These are phyloP conservation scores for Siderastrea radians DNA, from an alignment of 92 coral and sea anemone species.

Conservation along the genomic window DNA sequence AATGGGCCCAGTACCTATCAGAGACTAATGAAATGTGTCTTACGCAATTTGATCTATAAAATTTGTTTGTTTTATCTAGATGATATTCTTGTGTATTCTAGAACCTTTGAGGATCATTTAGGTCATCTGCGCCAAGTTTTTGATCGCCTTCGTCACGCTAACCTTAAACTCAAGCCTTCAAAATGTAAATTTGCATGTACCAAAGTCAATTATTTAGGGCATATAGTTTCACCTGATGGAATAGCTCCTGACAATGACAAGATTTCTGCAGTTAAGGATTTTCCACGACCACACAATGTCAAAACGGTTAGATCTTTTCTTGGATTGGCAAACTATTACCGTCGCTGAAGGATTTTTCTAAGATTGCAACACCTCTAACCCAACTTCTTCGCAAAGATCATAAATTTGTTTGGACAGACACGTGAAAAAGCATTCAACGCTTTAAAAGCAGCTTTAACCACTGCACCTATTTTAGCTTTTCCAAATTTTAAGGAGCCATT, in stretches of 20 bases:
- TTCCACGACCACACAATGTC: constrained; percentile 52
- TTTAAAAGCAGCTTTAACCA: constrained; percentile 35
- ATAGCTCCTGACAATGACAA: constrained; percentile 69
- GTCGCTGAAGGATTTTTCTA: constrained; percentile 54
- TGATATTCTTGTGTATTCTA: constrained; percentile 8
- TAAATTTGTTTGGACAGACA: constrained; percentile 53
- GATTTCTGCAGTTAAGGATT: constrained; percentile 51
- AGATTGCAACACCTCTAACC: constrained; percentile 66
- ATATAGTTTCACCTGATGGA: constrained; percentile 52
- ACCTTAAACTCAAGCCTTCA: too few relatives aligned
- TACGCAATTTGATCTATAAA: constrained; percentile 36
- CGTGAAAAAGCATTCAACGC: constrained; percentile 52
- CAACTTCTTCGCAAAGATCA: constrained; percentile 52
- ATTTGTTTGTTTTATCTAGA: constrained; percentile 30
- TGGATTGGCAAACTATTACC: constrained; percentile 74
- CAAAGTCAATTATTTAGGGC: constrained; percentile 65
- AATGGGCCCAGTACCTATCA: constrained; percentile 24
- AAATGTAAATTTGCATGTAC: too few relatives aligned
- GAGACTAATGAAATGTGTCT: constrained; percentile 51
- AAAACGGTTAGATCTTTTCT: constrained; percentile 66
- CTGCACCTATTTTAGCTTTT: constrained; percentile 70
- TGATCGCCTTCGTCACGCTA: too few relatives aligned
- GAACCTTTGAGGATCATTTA: too few relatives aligned
- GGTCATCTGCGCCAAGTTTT: too few relatives aligned
- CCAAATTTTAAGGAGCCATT: constrained; percentile 60